Evolutionary conservation across 2,888 invertebrate genomes (phyloP), one percentile per base, ranked within the genome.

Genomic region (Gonocerus acuteangulatus): DNA sequence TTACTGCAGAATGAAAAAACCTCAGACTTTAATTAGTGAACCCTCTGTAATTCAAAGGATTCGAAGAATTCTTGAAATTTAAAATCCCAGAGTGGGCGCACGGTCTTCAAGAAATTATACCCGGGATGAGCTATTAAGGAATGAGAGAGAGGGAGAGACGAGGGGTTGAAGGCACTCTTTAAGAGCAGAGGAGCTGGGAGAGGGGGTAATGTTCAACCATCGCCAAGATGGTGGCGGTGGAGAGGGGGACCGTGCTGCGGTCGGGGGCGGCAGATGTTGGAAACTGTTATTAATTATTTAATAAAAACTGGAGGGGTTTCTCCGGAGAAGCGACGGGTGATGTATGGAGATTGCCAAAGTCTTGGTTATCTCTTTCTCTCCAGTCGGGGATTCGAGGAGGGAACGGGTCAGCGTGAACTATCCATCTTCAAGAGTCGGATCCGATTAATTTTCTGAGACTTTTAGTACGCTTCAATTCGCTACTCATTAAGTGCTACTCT

Each of bases 231-330:
- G 22, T 7, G 27, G 42, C n/a, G 22, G 21, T 42, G 54, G 34
- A 6, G 16, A n/a, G 9, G 48, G 36, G 19, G 19, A 19, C 19
- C 19, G 19, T 23, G 47, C 57, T 44, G 15, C 45, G 36, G 51
- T 34, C 39, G 2, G 21, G 36, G 39, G 54, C n/a, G 22, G 54
- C 65, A 65, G 65, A 65, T 65, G 65, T 63, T 65, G 56, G 54
- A 49, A 60, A 63, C 61, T 65, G 65, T 65, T 65, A 65, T 65
- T 65, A 65, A 65, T 65, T 65, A 65, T 65, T 65, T 65, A 65
- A 65, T 65, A 65, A 65, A 65, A 65, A 65, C 63, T 61, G 51
- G 34, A 34, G 32, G 44, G 52, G 21, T 49, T 34, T 59, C 51
- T 48, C 22, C 34, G 36, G 48, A 23, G 44, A 27, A 36, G 2